Base-by-base conservation (phyloP, 2,113 vertebrate species). In the Centropus bengalensis region DNA sequence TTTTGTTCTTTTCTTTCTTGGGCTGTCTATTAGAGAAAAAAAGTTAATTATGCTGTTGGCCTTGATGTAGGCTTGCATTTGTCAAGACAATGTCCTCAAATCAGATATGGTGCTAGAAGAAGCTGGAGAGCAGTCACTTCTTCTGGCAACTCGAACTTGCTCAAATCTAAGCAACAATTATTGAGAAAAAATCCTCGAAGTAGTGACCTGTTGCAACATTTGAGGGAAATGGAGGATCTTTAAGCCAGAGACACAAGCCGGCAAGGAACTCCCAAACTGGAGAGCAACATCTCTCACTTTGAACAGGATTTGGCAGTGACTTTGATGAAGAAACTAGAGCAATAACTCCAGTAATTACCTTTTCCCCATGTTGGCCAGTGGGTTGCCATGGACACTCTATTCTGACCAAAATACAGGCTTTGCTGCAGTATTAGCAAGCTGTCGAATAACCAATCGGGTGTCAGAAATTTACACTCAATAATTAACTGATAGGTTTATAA, bases 401-500 rank as follows among this genome's bases (percentile, higher is more conserved):
- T 88, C 74, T 42, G 78, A 77, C 86, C 86, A 91, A 95, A 93
- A 82, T 42, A 56, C 3, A 2, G 91, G 36, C 86, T 78, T 38
- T 64, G 45, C 60, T 71, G 62, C 38, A 69, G 45, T 32, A 62
- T 38, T 60, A 93, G 75, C 64, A 84, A 91, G 69, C 88, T 93
- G 71, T 64, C 3, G 0, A 85, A 67, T 80, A 95, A 92, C 84
- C 93, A 96, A 91, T 74, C 75, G 80, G 51, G 64, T 84, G 80
- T 86, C 55, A 82, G 78, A 83, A 94, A 90, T 91, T 79, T 81
- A 96, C 82, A 87, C 66, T 71, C 81, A 64, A 83, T 95, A 95
- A 95, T 94, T 92, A 91, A 94, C 87, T 75, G 68, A 91, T 89
- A 94, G 74, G 49, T 89, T 93, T 89, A 82, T 96, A 97, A 97